Conservation (phyloP, 2,113 vertebrate species). For the Sorex araneus region DNA sequence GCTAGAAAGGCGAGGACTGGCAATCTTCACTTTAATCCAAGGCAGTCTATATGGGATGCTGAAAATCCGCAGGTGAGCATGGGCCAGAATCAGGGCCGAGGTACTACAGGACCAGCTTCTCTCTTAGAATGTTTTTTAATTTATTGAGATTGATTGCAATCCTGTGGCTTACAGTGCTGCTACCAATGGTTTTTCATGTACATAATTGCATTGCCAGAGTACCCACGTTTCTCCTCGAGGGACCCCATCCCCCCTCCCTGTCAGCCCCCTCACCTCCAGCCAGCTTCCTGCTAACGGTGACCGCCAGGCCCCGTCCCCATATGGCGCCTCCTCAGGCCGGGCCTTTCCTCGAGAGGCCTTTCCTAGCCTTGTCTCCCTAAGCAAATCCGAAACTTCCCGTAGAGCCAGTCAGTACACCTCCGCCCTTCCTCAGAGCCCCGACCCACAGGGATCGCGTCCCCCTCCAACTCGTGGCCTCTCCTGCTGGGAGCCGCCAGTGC, state of each 20-base stretch:
- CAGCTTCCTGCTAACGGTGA: no score
- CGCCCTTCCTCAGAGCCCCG: neutral
- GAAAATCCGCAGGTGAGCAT: neutral
- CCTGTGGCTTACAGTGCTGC: no score
- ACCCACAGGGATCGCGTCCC: neutral
- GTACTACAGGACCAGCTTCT: neutral
- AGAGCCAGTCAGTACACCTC: neutral
- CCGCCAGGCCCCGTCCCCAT: neutral
- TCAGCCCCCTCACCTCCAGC: no score
- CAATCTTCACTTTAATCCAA: neutral
- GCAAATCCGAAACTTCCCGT: neutral
- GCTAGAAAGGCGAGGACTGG: no score
- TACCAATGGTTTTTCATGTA: no score
- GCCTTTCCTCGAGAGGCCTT: no score
- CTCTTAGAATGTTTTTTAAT: no score
- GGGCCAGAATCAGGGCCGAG: neutral
- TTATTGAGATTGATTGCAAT: no score
- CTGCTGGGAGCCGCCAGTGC: neutral
- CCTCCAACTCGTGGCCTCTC: neutral
- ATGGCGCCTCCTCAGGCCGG: neutral
- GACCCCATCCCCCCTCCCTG: no score
- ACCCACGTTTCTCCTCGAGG: no score
- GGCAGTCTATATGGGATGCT: neutral
- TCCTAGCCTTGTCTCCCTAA: neutral
- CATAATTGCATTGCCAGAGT: no score